These are phyloP conservation scores for Pelobates cultripes DNA, from an alignment of 2,797 vertebrate species.

Conservation along the genomic window DNA sequence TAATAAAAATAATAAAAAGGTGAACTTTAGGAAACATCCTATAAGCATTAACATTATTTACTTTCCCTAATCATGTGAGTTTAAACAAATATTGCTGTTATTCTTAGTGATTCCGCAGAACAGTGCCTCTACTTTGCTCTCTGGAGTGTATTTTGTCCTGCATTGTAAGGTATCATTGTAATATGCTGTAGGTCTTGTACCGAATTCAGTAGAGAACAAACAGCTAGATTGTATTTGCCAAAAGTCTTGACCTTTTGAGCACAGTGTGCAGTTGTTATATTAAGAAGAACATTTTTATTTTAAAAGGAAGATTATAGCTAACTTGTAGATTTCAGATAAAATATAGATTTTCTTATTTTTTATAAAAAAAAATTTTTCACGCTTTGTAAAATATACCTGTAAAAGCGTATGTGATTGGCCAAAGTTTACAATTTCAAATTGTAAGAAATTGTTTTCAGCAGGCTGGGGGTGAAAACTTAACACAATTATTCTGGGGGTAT, in stretches of 20 bases:
- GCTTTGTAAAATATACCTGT: too few relatives aligned
- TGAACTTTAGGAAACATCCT: conserved; percentile 22
- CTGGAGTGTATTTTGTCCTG: neutral
- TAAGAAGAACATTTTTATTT: neutral
- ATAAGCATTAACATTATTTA: conserved; percentile 18
- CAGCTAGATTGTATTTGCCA: conserved; percentile 14
- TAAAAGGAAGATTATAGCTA: neutral
- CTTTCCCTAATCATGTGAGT: conserved; percentile 8
- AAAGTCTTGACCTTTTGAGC: neutral
- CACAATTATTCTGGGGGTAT: too few relatives aligned
- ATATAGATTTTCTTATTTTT: neutral
- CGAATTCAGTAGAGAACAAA: neutral
- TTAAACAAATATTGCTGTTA: conserved; percentile 38
- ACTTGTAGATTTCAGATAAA: neutral
- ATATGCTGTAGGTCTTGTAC: conserved; percentile 2
- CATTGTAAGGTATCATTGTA: neutral
- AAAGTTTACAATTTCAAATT: too few relatives aligned
- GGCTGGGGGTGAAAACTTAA: too few relatives aligned
- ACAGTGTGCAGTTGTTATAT: neutral
- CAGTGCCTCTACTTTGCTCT: conserved; percentile 1
- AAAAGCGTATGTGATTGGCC: too few relatives aligned
- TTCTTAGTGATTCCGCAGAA: conserved; percentile 22
- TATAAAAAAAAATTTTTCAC: neutral
- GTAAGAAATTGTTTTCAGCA: too few relatives aligned
- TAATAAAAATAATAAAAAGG: conserved; percentile 13